Evolutionary conservation across 2,888 invertebrate species (phyloP), one percentile per base, ranked within the genome.

Genomic region (Chesias legatella): DNA sequence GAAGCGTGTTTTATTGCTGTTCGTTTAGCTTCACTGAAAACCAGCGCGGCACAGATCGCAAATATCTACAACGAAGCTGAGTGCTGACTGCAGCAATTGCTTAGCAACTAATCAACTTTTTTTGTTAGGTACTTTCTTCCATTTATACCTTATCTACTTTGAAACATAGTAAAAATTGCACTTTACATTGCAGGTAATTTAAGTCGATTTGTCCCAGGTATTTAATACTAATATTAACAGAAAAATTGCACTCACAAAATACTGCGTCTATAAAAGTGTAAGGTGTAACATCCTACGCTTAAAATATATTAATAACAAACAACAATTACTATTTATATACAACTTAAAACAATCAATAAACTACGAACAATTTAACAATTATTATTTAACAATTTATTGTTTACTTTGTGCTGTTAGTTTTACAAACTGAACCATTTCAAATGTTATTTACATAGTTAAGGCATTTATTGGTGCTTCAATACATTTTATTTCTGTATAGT

Each of bases 221-320:
- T 32, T 7, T 30, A 22, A 36, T 8, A 43, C 21, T 20, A 30
- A 32, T 43, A 60, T 53, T 47, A 49, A 58, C 52, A 42, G 48
- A 44, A 43, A 68, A 69, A 85, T 84, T 84, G 84, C 84, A 83
- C 84, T 77, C 71, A 63, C 69, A 77, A 78, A 81, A 83, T 82
- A 82, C 79, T 81, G 79, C 57, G 63, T 61, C 47, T 61, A 59
- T 56, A 55, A 51, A 58, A 50, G 47, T 52, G 52, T 41, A 58
- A 53, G 53, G 54, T 53, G 54, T 69, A 61, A 51, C 37, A 55
- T 48, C 28, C 60, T 63, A 67, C 57, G 52, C 55, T 61, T 62
- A 67, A 64, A 60, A 60, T 56, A 56, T 53, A 63, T 64, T 66
- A 74, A 67, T 61, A 67, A 62, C 54, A 55, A 60, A 62, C 61